Conservation (phyloP, 2,797 vertebrate genomes). For the Pagetopsis macropterus region DNA sequence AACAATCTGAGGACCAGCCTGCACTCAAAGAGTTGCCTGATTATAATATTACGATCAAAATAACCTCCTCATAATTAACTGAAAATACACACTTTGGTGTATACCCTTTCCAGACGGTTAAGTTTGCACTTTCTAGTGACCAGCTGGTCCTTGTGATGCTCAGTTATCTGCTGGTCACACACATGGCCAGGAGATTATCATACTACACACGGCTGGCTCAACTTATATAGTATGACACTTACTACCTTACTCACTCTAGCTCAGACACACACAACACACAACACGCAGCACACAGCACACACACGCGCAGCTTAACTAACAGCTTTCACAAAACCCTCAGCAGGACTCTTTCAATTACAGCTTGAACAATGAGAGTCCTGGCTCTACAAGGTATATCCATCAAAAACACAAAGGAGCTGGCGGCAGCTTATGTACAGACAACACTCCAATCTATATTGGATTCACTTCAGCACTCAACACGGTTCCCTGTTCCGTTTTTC, state of each 20-base stretch:
- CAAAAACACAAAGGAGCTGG: slow-evolving; percentile 44
- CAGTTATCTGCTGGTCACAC: slow-evolving; percentile 46
- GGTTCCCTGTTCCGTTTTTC: slow-evolving; percentile 20
- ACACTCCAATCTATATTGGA: slow-evolving; percentile 35
- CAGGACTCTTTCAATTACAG: slow-evolving; percentile 53
- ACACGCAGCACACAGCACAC: slow-evolving; percentile 18
- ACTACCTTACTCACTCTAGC: slow-evolving; percentile 4
- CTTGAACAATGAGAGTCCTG: slow-evolving; percentile 26
- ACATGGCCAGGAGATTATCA: slow-evolving; percentile 30
- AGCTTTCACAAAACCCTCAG: slow-evolving; percentile 21
- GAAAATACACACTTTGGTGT: background rate
- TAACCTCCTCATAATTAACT: too few relatives aligned
- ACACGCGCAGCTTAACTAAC: slow-evolving; percentile 25
- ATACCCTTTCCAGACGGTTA: slow-evolving; percentile 13
- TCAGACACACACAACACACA: slow-evolving; percentile 14
- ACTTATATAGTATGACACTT: slow-evolving; percentile 16
- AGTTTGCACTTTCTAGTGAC: slow-evolving; percentile 32
- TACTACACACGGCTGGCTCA: slow-evolving; percentile 11
- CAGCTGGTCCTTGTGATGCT: slow-evolving; percentile 52
- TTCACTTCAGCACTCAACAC: slow-evolving; percentile 34
- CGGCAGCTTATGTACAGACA: slow-evolving; percentile 25
- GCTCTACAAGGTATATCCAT: slow-evolving; percentile 37
- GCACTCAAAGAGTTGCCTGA: too few relatives aligned
- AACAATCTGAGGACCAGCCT: too few relatives aligned
- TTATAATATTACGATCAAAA: too few relatives aligned